Base-by-base conservation (phyloP, 2,888 invertebrate genomes). In the Limenitis camilla region DNA sequence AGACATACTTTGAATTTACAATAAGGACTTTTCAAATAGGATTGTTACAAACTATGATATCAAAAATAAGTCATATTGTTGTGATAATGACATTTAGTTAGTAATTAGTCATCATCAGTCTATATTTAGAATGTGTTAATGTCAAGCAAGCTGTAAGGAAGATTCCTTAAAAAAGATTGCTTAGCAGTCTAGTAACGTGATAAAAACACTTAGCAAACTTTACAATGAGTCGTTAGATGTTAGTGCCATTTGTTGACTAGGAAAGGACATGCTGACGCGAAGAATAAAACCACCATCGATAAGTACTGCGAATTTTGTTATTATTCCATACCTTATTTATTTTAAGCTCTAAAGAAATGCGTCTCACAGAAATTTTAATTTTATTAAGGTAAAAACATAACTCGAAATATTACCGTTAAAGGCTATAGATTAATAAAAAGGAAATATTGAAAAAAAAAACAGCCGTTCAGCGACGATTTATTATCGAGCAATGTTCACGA, bases 201-300 rank as follows among this genome's bases (percentile, higher is more conserved):
- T 59, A 54, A 63, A 65, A 60, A 68, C 75, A 72, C 76, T 79
- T 81, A 79, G 76, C 71, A 51, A 75, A 71, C 59, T 63, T 62
- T 55, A 86, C 86, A 87, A 87, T 85, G 76, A 76, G 78, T 82
- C 86, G 83, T 86, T 78, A 85, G 78, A 68, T 56, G 64, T 82
- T 70, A 86, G 71, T 78, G 71, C 74, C 79, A 61, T 69, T 79
- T 80, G 77, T 81, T 74, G 63, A 65, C 69, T 76, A 60, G 53
- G 71, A 78, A 79, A 76, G 84, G 69, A 36, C 62, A 69, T 73
- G 72, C 71, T 72, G 76, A 76, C 75, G 76, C 71, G 72, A 71
- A 72, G 71, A 66, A 68, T 69, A 68, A 74, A 77, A 69, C 58
- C 61, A 66, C 55, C 56, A 58, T 53, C 58, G 59, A 61, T 58